Evolutionary conservation across 1,140 invertebrate genomes (phyloP), one percentile per base, ranked within the genome.

Genomic region (Acromyrmex heyeri): DNA sequence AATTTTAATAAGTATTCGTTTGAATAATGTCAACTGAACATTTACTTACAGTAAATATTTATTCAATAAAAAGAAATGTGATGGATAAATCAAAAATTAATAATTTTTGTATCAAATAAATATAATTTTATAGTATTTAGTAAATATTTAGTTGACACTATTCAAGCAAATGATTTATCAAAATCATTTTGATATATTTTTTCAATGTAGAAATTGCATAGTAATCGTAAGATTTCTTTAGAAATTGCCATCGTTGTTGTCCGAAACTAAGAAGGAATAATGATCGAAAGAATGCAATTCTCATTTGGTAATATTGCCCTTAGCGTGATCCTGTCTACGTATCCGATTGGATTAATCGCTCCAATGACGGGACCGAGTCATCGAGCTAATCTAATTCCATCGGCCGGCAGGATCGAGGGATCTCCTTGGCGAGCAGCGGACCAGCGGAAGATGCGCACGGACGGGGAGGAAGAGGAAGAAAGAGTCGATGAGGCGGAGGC

Each of bases 301-400:
- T 75, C 69, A 82, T 73, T 82, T 12, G 24, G 55, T 73, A 82
- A 82, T 82, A 73, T 82, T 61, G 34, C 55, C 34, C 5, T 16
- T 59, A 38, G 65, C 65, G 34, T 24, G 50, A 34, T 75, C 38
- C 55, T 75, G 69, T 75, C 79, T 89, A 88, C 75, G 62, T 85
- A 87, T 87, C 67, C 88, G 85, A 50, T 64, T 82, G 88, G 85
- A 90, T 90, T 90, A 87, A 90, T 90, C 88, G 87, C 85, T 73
- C 75, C 85, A 87, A 85, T 88, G 73, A 79, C 85, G 64, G 78
- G 69, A 75, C 87, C 91, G 87, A 91, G 92, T 91, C 90, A 89
- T 92, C 89, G 89, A 87, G 89, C 92, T 94, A 93, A 94, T 94
- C 93, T 92, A 94, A 94, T 94, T 93, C 92, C 87, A 83, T 92